These are phyloP conservation scores for Bombus haemorrhoidalis DNA, from an alignment of 1,140 invertebrate species.

Conservation along the genomic window DNA sequence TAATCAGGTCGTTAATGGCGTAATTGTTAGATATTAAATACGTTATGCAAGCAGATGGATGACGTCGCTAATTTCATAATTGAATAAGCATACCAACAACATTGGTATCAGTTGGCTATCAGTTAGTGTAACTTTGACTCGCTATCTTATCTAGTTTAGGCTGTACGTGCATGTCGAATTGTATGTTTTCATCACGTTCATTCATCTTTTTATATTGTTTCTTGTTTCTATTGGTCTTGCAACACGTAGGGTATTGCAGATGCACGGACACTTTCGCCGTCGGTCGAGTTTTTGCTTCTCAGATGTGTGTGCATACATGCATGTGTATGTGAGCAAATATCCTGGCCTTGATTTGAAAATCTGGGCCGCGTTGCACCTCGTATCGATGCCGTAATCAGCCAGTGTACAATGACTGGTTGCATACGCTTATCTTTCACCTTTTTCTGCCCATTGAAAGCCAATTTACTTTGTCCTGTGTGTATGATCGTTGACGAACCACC, in stretches of 20 bases:
- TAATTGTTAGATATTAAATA: neutral
- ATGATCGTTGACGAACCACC: neutral
- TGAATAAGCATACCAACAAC: neutral
- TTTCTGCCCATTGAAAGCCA: neutral
- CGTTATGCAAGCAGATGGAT: neutral
- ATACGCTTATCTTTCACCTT: conserved; percentile 5
- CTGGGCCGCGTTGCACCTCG: conserved; percentile 24
- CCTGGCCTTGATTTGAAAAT: conserved; percentile 55
- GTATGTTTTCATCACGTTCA: neutral
- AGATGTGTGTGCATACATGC: neutral
- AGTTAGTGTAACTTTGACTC: neutral
- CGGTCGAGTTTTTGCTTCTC: conserved; percentile 27
- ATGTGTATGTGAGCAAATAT: conserved; percentile 15
- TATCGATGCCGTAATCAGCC: conserved; percentile 16
- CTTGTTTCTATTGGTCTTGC: neutral
- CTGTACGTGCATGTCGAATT: neutral
- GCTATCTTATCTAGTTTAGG: conserved; percentile 12
- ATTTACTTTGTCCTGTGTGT: neutral
- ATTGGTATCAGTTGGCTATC: neutral
- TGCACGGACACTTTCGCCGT: conserved; percentile 40
- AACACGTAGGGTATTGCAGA: neutral
- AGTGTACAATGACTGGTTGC: conserved; percentile 25
- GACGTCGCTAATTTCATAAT: neutral
- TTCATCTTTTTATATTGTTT: conserved; percentile 13
- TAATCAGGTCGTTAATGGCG: neutral